Evolutionary conservation across 2,113 vertebrate species (phyloP).

Genomic region (Eubucco bourcierii): DNA sequence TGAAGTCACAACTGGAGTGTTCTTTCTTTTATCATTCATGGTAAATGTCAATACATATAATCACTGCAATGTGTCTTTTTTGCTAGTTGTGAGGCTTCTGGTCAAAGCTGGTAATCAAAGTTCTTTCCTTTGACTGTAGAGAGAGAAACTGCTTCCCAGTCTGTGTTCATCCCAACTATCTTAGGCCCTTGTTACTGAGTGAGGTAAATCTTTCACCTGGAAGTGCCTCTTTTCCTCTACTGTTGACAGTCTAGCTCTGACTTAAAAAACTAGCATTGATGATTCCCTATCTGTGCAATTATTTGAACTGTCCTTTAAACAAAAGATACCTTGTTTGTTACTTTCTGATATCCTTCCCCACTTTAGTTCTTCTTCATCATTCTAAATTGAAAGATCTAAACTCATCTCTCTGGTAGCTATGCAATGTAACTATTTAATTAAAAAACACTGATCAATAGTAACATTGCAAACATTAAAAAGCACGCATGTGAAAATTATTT

Average conservation of each 20-base stretch:
- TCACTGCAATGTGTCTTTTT: background rate
- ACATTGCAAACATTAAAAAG: background rate
- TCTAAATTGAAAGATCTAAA: background rate
- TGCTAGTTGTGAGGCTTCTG: background rate
- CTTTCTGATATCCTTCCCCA: background rate
- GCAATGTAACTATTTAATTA: slow-evolving; percentile 12
- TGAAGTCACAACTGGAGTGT: background rate
- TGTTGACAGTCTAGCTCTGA: background rate
- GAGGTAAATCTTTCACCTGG: background rate
- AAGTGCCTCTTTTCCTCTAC: background rate
- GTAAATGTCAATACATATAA: background rate
- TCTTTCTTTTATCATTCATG: background rate
- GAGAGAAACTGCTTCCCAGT: background rate
- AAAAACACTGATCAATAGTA: background rate
- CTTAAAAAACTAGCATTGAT: background rate
- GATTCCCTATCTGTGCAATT: background rate
- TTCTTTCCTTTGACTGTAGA: background rate
- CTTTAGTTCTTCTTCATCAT: background rate
- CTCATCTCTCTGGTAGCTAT: background rate
- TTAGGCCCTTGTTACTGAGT: background rate
- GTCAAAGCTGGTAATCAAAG: background rate
- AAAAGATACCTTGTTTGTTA: background rate
- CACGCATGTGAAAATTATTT: background rate
- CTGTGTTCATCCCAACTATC: background rate
- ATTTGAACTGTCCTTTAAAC: background rate